Base-by-base conservation (phyloP, 2,888 invertebrate genomes). In the Crematogaster levior region DNA sequence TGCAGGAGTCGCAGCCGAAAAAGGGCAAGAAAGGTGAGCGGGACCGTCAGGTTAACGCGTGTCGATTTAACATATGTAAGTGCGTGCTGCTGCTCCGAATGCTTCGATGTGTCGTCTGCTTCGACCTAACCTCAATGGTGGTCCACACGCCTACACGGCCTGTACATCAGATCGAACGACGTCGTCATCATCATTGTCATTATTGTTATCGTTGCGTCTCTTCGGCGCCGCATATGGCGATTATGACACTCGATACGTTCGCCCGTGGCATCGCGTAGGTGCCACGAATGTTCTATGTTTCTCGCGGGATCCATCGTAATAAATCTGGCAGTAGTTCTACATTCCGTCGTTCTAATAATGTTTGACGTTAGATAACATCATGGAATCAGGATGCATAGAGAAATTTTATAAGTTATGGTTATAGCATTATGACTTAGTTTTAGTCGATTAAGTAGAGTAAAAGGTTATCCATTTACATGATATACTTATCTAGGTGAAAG, bases 11-110 rank as follows among this genome's bases (percentile, higher is more conserved):
- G 83, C 93, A 92, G 79, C 96, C 96, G 27, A 97, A 97, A 93
- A 97, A 97, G 93, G 96, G 96, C 3, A 97, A 97, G 92, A 97
- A 97, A 94, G 94, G 95, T 92, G 85, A 85, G 77, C 18, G 12
- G 2, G 21, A 34, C 6, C 6, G 34, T 34, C 34, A 34, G 34
- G 6, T n/a, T 21, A 15, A 77, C 15, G n/a, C 10, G 5, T 53
- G 27, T 27, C 9, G n/a, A 15, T 30, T n/a, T 66, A 66, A 43
- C 66, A 68, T 66, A 68, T 77, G 77, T 21, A 53, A 5, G 27
- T 10, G 30, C 18, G 5, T 15, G 34, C 37, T 30, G 21, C 53
- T 40, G 37, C 48, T 66, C 12, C 34, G 70, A 15, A 40, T 40
- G 37, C 48, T 66, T 10, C 34, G 70, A 15, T 24, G n/a, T 63